Percentiles rank a stretch among this genome's conserved stretches.
phyloP scores from a whole-genome alignment of 2,113 vertebrate genomes.

The Microtus oregoni region DNA sequence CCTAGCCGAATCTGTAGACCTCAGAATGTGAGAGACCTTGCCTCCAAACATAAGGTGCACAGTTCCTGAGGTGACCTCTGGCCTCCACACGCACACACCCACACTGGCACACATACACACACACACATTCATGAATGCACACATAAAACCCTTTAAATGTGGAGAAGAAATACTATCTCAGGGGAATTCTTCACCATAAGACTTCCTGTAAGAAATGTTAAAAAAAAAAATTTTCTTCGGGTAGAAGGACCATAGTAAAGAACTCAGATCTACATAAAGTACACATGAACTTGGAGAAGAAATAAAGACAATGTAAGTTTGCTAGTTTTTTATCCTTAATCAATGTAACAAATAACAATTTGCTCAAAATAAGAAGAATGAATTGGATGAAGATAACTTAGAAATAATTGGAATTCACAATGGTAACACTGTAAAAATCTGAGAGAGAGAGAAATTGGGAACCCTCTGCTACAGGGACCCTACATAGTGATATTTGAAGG shows the following conservation, averaged over 20 bases:
- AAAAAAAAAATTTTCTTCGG: neutral
- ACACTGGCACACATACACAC: neutral
- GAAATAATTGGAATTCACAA: neutral
- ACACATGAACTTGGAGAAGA: neutral
- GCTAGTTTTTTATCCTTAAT: neutral
- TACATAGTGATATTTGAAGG: neutral
- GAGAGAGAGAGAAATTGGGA: neutral
- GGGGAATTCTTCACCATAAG: neutral
- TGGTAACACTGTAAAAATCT: no score
- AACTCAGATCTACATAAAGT: neutral
- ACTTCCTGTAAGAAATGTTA: slow-evolving; percentile 5
- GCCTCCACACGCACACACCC: neutral
- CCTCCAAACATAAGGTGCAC: neutral
- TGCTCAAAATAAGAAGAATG: neutral
- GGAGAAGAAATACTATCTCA: neutral
- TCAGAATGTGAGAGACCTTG: neutral
- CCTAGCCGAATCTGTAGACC: neutral
- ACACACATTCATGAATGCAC: neutral
- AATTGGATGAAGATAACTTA: neutral
- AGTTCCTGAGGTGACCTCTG: neutral
- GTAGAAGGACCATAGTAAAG: neutral
- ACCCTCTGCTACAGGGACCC: no score
- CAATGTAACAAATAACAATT: neutral
- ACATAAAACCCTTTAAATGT: neutral
- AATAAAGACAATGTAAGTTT: neutral